These are phyloP conservation scores for Pteronura brasiliensis DNA, from an alignment of 2,113 vertebrate genomes.

Conservation along the genomic window DNA sequence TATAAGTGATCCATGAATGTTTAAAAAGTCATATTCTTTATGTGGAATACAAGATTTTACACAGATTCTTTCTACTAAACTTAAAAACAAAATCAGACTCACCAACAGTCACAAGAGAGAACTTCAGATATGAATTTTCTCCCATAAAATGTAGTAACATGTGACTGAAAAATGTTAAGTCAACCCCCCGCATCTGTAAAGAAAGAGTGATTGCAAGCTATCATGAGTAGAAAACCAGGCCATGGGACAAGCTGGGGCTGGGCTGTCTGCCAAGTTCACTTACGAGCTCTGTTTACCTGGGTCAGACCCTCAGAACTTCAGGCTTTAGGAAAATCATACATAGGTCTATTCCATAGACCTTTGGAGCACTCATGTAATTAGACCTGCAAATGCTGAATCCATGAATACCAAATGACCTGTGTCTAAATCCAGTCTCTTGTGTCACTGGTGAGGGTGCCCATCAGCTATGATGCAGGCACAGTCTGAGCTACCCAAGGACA, in stretches of 20 bases:
- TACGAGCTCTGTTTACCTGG: neutral
- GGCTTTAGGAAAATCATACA: neutral
- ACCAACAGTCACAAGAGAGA: neutral
- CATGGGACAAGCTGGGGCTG: neutral
- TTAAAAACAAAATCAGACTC: neutral
- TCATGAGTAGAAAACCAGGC: neutral
- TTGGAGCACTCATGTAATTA: neutral
- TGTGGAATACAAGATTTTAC: neutral
- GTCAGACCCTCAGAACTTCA: neutral
- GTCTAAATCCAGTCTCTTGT: neutral
- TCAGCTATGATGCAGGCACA: neutral
- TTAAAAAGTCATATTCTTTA: neutral
- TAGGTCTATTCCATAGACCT: neutral
- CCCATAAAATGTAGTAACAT: neutral
- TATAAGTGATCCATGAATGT: neutral
- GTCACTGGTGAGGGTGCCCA: neutral
- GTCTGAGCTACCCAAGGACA: neutral
- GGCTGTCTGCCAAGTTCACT: neutral
- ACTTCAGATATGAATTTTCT: neutral
- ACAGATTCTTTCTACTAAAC: neutral
- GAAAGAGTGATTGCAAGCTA: neutral
- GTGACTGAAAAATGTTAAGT: constrained; percentile 6
- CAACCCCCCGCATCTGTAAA: neutral
- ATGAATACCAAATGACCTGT: neutral
- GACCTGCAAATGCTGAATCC: neutral